phyloP scores from a whole-genome alignment of 2,797 vertebrate genomes.

The Oceanodroma leucorhoa region DNA sequence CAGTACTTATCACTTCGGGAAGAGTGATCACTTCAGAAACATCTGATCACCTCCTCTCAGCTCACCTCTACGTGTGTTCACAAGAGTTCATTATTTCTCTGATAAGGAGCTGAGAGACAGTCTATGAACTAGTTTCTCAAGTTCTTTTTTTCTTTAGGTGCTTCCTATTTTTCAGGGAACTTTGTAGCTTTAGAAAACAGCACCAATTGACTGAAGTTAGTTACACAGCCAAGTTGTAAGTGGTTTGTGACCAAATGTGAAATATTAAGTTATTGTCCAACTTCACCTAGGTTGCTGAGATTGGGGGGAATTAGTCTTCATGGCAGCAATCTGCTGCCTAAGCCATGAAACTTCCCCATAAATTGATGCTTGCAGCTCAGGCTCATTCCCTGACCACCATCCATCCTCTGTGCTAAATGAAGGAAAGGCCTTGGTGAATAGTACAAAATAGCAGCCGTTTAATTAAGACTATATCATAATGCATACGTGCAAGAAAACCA shows the following conservation, averaged over 20 bases:
- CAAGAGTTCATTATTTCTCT: neutral
- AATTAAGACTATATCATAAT: neutral
- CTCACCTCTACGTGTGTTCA: neutral
- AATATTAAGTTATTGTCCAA: neutral
- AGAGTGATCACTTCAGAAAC: neutral
- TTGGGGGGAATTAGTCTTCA: neutral
- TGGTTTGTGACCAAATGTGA: neutral
- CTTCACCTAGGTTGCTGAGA: neutral
- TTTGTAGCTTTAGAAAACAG: neutral
- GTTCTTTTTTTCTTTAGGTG: neutral
- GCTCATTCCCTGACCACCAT: neutral
- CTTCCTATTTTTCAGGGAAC: neutral
- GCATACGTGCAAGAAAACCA: neutral
- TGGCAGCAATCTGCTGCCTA: neutral
- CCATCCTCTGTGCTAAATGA: neutral
- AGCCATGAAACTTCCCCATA: neutral
- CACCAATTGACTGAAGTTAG: neutral
- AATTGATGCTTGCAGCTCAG: neutral
- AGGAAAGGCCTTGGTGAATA: neutral
- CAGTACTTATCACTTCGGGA: neutral
- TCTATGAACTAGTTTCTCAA: neutral
- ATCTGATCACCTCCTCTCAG: neutral
- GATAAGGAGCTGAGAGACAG: neutral
- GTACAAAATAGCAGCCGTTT: neutral
- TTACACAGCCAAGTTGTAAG: neutral